phyloP scores from a whole-genome alignment of 1,140 invertebrate species.

The Drosophila asahinai region DNA sequence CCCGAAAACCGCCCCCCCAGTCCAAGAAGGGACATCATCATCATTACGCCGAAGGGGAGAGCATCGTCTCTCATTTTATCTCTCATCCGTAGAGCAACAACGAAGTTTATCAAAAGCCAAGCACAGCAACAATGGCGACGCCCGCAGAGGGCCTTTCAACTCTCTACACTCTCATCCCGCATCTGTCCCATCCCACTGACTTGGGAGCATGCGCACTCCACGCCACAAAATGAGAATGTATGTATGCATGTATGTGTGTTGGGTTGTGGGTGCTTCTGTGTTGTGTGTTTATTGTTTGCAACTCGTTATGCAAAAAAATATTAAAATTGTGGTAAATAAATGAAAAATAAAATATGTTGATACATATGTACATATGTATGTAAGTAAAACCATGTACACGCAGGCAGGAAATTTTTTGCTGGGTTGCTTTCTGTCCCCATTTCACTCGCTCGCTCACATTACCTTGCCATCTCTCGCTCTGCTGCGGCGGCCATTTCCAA shows the following conservation, averaged over 20 bases:
- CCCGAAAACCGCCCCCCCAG: neutral
- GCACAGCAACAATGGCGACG: conserved; percentile 66
- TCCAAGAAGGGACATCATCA: conserved; percentile 58
- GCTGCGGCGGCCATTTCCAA: conserved; percentile 48
- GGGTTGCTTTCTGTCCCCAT: conserved; percentile 4
- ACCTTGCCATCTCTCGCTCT: conserved; percentile 17
- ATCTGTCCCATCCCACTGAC: neutral
- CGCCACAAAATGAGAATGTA: neutral
- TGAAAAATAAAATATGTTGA: conserved; percentile 59
- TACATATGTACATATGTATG: conserved; percentile 31
- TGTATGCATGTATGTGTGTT: conserved; percentile 39
- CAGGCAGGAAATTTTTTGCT: conserved; percentile 16
- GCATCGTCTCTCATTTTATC: conserved; percentile 18
- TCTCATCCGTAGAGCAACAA: conserved; percentile 18
- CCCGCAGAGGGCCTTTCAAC: conserved; percentile 15
- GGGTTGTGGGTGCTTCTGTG: conserved; percentile 9
- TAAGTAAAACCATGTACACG: conserved; percentile 15
- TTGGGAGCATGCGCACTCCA: conserved; percentile 63
- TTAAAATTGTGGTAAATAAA: conserved; percentile 83
- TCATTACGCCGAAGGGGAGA: conserved; percentile 51
- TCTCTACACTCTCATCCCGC: neutral
- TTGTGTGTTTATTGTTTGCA: conserved; percentile 49
- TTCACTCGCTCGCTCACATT: conserved; percentile 11
- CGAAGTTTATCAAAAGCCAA: conserved; percentile 80
- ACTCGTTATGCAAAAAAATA: conserved; percentile 64